A percentile compares a stretch with the other conserved stretches of the same genome.
Evolutionary conservation across 2,888 invertebrate species (phyloP).

Genomic region (Torymus aiolomorphi): DNA sequence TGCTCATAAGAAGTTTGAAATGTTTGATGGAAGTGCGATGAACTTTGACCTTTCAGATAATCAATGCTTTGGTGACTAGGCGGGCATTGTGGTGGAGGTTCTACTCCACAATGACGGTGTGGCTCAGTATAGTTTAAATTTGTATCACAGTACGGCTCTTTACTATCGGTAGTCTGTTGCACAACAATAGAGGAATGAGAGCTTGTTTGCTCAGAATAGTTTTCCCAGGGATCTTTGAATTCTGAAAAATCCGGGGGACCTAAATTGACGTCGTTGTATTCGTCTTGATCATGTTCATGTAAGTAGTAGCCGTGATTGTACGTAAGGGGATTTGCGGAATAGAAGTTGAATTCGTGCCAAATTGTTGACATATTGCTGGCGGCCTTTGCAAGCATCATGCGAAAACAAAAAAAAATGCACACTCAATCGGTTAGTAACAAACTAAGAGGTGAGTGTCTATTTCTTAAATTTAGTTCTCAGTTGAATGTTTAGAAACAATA

Average conservation of each 20-base stretch:
- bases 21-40: slow-evolving; percentile 8
- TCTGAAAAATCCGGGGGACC: slow-evolving; percentile 69
- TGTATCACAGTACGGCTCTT: slow-evolving; percentile 10
- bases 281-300: slow-evolving; percentile 59
- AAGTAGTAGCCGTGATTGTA: slow-evolving; percentile 17
- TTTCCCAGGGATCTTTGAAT: slow-evolving; percentile 86
- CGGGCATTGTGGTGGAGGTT: slow-evolving; percentile 2
- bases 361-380: slow-evolving; percentile 73
- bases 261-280: slow-evolving; percentile 54
- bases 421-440: slow-evolving; percentile 71
- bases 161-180: slow-evolving; percentile 11
- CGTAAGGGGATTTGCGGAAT: slow-evolving; percentile 43
- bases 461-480: slow-evolving; percentile 59
- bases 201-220: slow-evolving; percentile 76
- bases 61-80: neutral
- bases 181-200: neutral
- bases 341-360: slow-evolving; percentile 69
- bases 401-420: slow-evolving; percentile 74
- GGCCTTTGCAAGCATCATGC: slow-evolving; percentile 75
- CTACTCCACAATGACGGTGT: slow-evolving; percentile 21
- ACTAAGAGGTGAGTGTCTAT: slow-evolving; percentile 67
- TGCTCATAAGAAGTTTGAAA: slow-evolving; percentile 9
- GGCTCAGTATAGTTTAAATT: neutral
- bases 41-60: slow-evolving; percentile 9
- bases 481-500: too few relatives aligned